Evolutionary conservation across 2,888 invertebrate species (phyloP).

Genomic region (Pseudanteris insignis): DNA sequence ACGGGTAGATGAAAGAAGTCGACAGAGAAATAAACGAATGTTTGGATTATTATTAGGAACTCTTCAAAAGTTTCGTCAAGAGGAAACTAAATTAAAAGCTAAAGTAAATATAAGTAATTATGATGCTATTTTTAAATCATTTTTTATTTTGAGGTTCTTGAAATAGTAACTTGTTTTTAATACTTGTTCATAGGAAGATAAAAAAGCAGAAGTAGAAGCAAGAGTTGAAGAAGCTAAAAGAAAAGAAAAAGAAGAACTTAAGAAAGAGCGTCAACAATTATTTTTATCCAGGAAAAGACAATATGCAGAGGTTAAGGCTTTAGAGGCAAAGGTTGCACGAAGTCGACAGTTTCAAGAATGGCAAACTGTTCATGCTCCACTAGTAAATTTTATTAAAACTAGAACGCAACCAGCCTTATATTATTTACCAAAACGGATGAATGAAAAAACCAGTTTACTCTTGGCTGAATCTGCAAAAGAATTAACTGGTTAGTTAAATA

Average conservation of each 20-base stretch:
- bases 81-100: slow-evolving; percentile 88
- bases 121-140: not conserved
- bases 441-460: slow-evolving; percentile 62
- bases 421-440: slow-evolving; percentile 85
- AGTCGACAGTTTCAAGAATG: slow-evolving; percentile 89
- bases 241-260: slow-evolving; percentile 85
- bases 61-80: slow-evolving; percentile 92
- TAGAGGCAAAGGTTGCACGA: slow-evolving; percentile 90
- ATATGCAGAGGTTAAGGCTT: slow-evolving; percentile 85
- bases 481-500: slow-evolving; percentile 54
- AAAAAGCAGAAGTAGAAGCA: slow-evolving; percentile 87
- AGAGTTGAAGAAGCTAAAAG: slow-evolving; percentile 92
- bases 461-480: slow-evolving; percentile 59
- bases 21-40: slow-evolving; percentile 90
- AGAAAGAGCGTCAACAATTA: slow-evolving; percentile 82
- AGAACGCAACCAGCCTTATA: slow-evolving; percentile 87
- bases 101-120: slow-evolving; percentile 69
- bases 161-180: too few relatives aligned
- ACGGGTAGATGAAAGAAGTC: slow-evolving; percentile 84
- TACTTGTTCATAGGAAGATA: slow-evolving; percentile 73
- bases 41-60: slow-evolving; percentile 96
- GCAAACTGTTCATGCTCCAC: slow-evolving; percentile 80
- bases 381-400: slow-evolving; percentile 86
- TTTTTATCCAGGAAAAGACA: slow-evolving; percentile 87
- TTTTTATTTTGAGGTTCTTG: slow-evolving; percentile 33